A percentile compares a stretch with the other conserved stretches of the same genome.
phyloP scores from a whole-genome alignment of 2,888 invertebrate species.

The Drosophila parthenogenetica region DNA sequence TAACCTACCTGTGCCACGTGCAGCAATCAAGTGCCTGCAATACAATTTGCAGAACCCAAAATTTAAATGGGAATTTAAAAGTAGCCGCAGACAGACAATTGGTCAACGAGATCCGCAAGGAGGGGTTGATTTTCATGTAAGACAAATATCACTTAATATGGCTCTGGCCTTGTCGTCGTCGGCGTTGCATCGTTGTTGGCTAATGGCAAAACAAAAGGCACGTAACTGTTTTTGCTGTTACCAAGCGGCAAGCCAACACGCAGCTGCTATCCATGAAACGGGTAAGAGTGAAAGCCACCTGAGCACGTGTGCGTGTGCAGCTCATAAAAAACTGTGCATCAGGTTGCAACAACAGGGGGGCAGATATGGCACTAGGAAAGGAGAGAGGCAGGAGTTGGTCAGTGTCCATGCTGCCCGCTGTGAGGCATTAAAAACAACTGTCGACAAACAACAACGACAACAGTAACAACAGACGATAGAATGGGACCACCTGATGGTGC shows the following conservation, averaged over 20 bases:
- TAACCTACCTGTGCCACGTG: slow-evolving; percentile 40
- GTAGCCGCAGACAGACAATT: slow-evolving; percentile 20
- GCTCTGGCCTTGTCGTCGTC: slow-evolving; percentile 39
- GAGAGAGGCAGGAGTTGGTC: slow-evolving; percentile 13
- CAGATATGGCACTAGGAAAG: too few relatives aligned
- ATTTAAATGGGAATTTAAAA: slow-evolving; percentile 58
- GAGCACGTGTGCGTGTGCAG: slow-evolving; percentile 74
- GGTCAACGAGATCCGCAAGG: slow-evolving; percentile 34
- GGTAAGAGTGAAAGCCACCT: slow-evolving; percentile 19
- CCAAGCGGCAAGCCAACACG: slow-evolving; percentile 35
- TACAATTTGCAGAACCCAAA: slow-evolving; percentile 58
- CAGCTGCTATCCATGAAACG: slow-evolving; percentile 47
- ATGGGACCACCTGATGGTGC: slow-evolving; percentile 67
- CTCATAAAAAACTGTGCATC: slow-evolving; percentile 76
- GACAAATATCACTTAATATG: slow-evolving; percentile 79
- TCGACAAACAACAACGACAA: slow-evolving; percentile 66
- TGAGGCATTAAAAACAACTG: slow-evolving; percentile 78
- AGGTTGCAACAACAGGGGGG: slow-evolving; percentile 59
- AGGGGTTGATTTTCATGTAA: slow-evolving; percentile 78
- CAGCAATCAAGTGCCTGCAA: slow-evolving; percentile 39
- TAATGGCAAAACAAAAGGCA: slow-evolving; percentile 77
- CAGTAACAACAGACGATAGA: slow-evolving; percentile 35
- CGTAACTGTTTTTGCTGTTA: slow-evolving; percentile 48
- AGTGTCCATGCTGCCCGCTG: slow-evolving; percentile 32
- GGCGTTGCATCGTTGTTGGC: slow-evolving; percentile 38